These are phyloP conservation scores for Engystomops pustulosus DNA, from an alignment of 2,113 vertebrate species.

Conservation along the genomic window DNA sequence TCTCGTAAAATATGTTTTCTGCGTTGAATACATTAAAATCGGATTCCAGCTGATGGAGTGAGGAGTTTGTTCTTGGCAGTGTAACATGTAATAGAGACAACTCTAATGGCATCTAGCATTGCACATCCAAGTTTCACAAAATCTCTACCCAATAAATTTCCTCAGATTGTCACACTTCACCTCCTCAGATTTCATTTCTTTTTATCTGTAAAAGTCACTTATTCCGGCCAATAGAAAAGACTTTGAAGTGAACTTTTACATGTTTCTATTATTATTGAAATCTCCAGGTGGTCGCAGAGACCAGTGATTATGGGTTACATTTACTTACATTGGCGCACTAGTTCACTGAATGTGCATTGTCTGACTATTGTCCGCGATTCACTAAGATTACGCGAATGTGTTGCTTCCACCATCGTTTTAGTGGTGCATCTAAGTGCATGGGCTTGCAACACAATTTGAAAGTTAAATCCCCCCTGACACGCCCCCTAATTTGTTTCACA, in stretches of 20 bases:
- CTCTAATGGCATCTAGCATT: not conserved
- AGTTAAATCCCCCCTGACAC: too few relatives aligned
- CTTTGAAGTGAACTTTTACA: not conserved
- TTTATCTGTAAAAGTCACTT: not conserved
- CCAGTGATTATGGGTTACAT: too few relatives aligned
- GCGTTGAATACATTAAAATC: not conserved
- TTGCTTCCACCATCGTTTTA: too few relatives aligned
- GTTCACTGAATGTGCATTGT: too few relatives aligned
- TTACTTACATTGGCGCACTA: too few relatives aligned
- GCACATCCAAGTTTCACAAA: not conserved
- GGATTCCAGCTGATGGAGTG: not conserved
- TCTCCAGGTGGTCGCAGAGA: not conserved
- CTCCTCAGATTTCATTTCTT: not conserved
- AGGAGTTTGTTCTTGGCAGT: not conserved
- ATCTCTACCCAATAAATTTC: not conserved
- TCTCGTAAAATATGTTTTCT: not conserved
- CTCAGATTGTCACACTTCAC: not conserved
- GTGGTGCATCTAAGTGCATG: too few relatives aligned
- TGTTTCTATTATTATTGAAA: not conserved
- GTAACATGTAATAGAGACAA: not conserved
- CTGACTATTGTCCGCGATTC: too few relatives aligned
- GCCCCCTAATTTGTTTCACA: too few relatives aligned
- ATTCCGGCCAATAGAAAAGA: not conserved
- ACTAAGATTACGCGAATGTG: too few relatives aligned
- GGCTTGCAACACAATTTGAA: too few relatives aligned